Evolutionary conservation across 2,888 invertebrate genomes (phyloP).

Genomic region (Tyria jacobaeae): DNA sequence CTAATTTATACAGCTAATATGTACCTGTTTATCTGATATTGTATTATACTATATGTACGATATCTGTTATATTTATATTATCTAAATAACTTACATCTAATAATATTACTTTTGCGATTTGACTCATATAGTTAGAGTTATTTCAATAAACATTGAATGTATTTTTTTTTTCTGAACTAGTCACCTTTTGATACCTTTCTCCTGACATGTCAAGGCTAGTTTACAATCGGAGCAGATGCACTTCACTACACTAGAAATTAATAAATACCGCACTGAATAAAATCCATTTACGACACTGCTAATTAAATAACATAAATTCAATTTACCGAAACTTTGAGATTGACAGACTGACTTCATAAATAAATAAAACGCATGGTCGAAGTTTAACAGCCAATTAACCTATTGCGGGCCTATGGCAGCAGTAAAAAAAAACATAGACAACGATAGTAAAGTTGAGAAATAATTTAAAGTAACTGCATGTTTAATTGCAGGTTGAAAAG

Average conservation of each 20-base stretch:
- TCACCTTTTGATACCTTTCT: conserved; percentile 9
- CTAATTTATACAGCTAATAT: too few species aligned
- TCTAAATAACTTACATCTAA: too few species aligned
- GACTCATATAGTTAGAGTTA: too few species aligned
- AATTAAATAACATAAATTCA: conserved; percentile 10
- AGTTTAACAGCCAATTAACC: conserved; percentile 29
- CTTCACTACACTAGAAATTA: neutral
- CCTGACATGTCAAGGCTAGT: conserved; percentile 8
- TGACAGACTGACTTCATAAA: conserved; percentile 10
- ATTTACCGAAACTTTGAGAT: conserved; percentile 4
- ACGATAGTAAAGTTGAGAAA: conserved; percentile 35
- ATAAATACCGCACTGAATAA: neutral
- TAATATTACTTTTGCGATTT: too few species aligned
- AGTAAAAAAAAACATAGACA: conserved; percentile 21
- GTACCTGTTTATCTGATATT: too few species aligned
- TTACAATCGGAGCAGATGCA: neutral
- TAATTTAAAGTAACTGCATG: neutral
- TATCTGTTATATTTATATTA: too few species aligned
- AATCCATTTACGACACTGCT: neutral
- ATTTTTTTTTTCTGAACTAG: neutral
- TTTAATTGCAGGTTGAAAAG: neutral
- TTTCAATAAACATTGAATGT: neutral
- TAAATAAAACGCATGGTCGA: neutral
- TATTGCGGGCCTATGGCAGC: conserved; percentile 45
- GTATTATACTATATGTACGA: too few species aligned